phyloP scores from a whole-genome alignment of 2,888 invertebrate genomes.

The Plebejus argus region DNA sequence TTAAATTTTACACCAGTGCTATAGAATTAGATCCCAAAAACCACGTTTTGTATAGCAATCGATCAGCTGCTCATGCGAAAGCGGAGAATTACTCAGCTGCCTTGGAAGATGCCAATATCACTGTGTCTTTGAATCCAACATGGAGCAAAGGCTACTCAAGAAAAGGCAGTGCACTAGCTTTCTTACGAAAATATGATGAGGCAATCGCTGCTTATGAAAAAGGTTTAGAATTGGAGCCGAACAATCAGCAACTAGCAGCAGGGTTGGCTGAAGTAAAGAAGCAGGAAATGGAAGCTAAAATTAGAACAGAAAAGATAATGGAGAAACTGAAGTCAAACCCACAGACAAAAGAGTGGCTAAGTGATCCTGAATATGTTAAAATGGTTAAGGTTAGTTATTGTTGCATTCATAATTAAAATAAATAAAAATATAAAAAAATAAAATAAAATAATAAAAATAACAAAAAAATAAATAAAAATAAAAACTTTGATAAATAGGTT shows the following conservation, averaged over 20 bases:
- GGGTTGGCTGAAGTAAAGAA: constrained; percentile 83
- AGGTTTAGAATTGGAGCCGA: constrained; percentile 86
- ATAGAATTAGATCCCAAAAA: constrained; percentile 89
- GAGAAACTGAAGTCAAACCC: constrained; percentile 84
- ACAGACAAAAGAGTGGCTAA: constrained; percentile 84
- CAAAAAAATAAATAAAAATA: no score
- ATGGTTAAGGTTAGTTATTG: constrained; percentile 71
- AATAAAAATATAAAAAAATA: no score
- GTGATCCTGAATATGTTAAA: constrained; percentile 87
- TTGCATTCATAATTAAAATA: not conserved
- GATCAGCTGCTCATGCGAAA: constrained; percentile 95
- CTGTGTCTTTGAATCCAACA: constrained; percentile 88
- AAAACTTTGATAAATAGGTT: not conserved
- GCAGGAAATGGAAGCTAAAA: constrained; percentile 50
- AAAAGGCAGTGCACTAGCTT: constrained; percentile 92
- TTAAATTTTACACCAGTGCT: constrained; percentile 90
- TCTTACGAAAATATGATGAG: constrained; percentile 86
- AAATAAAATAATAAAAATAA: no score
- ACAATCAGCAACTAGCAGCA: constrained; percentile 85
- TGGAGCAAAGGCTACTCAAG: constrained; percentile 96
- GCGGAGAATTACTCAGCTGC: constrained; percentile 87
- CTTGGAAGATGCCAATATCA: constrained; percentile 91
- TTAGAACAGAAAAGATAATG: constrained; percentile 65
- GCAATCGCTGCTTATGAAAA: constrained; percentile 88
- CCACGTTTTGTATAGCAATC: constrained; percentile 94